Conservation (phyloP, 2,113 vertebrate species). For the Gambusia holbrooki region DNA sequence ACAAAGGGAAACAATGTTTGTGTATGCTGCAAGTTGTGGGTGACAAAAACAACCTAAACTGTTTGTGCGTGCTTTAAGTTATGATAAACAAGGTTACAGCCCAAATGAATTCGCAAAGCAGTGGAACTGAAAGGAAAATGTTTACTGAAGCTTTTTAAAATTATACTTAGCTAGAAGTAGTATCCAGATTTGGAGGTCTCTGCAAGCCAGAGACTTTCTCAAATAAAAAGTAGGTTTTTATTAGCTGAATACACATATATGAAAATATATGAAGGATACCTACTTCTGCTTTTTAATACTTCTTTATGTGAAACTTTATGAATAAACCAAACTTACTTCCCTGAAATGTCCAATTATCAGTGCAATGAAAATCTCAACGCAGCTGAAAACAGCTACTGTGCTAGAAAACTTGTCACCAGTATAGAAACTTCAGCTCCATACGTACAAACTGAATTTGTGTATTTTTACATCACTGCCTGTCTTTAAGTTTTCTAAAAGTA, state of each 20-base stretch:
- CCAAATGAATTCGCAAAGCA: slow-evolving; percentile 20
- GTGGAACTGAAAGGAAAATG: slow-evolving; percentile 6
- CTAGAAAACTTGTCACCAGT: not conserved
- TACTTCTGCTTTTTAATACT: not conserved
- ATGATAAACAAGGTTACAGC: slow-evolving; percentile 45
- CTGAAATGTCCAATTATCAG: no score
- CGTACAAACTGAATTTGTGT: not conserved
- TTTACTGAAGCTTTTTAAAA: slow-evolving; percentile 11
- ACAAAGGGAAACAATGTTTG: slow-evolving; percentile 17
- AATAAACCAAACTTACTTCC: not conserved
- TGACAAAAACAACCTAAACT: slow-evolving; percentile 40
- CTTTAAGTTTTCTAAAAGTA: not conserved
- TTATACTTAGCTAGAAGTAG: slow-evolving; percentile 14
- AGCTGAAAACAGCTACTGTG: not conserved
- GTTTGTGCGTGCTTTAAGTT: slow-evolving; percentile 16
- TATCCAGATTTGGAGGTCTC: not conserved
- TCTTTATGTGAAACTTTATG: not conserved
- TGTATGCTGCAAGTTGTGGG: slow-evolving; percentile 20
- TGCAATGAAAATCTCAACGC: not conserved
- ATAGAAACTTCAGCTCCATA: no score
- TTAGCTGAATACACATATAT: not conserved
- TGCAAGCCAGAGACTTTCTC: not conserved
- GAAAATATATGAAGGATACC: not conserved
- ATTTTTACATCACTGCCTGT: not conserved
- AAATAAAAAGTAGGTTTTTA: not conserved